phyloP scores from a whole-genome alignment of 1,140 invertebrate genomes.

The Centruroides sculpturatus region DNA sequence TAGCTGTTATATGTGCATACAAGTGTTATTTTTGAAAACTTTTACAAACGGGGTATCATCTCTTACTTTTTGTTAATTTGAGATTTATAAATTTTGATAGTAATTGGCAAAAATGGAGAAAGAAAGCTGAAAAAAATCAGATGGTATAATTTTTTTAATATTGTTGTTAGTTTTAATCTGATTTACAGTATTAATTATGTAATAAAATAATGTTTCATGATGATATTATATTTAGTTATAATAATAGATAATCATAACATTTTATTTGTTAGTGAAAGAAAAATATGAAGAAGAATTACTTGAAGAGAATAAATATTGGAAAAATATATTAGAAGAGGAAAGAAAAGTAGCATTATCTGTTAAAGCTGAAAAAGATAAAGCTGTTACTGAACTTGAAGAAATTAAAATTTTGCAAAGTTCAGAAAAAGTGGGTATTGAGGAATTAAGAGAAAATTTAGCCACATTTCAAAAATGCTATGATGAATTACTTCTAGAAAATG shows the following conservation, averaged over 20 bases:
- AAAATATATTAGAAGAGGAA: constrained; percentile 14
- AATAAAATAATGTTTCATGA: too few species aligned
- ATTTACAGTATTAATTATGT: too few species aligned
- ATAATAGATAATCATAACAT: constrained; percentile 3
- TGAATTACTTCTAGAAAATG: constrained; percentile 34
- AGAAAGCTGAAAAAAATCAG: too few species aligned
- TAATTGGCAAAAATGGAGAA: too few species aligned
- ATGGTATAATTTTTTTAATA: too few species aligned
- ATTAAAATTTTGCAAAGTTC: neutral
- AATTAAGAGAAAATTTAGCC: constrained; percentile 28
- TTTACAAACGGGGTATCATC: too few species aligned
- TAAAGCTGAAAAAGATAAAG: constrained; percentile 21
- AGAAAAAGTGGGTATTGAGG: constrained; percentile 29
- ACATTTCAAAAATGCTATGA: constrained; percentile 32
- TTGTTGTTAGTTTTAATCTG: too few species aligned
- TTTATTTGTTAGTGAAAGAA: constrained; percentile 8
- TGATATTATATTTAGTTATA: neutral
- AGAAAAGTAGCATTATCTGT: constrained; percentile 10
- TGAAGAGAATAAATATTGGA: constrained; percentile 2
- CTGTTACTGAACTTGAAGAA: constrained; percentile 1
- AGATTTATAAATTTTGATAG: too few species aligned
- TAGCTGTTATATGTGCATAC: too few species aligned
- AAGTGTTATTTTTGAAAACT: too few species aligned
- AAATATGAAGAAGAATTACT: constrained; percentile 11
- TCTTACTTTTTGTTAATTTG: too few species aligned